Conservation (phyloP, 35 echinoderm and acorn worm genomes). For the Lytechinus variegatus region DNA sequence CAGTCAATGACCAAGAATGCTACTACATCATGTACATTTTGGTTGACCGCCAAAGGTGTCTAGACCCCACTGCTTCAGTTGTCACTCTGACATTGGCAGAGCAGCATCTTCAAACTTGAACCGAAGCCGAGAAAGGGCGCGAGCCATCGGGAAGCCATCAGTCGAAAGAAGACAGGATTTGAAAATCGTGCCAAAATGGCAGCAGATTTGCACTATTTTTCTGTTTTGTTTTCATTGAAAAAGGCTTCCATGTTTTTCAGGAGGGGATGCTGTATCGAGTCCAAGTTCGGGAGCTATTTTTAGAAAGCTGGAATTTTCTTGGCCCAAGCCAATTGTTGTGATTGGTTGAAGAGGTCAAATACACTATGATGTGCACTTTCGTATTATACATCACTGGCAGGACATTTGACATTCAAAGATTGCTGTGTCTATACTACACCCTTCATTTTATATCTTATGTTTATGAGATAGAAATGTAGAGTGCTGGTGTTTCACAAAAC, state of each 20-base stretch:
- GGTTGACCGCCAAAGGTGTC: background rate
- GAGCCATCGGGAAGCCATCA: background rate
- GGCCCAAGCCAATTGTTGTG: slow-evolving; percentile 15
- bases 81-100: background rate
- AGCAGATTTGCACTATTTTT: background rate
- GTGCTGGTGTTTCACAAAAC: no score
- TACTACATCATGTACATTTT: background rate
- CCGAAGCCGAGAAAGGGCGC: background rate
- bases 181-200: slow-evolving; percentile 12
- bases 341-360: slow-evolving; percentile 18
- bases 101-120: background rate
- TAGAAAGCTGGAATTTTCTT: slow-evolving; percentile 36
- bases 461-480: no score
- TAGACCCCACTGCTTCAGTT: background rate
- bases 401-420: no score
- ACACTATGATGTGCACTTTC: background rate
- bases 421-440: no score
- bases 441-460: no score
- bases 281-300: slow-evolving; percentile 32
- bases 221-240: background rate
- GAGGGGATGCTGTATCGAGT: background rate
- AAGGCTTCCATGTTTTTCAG: background rate
- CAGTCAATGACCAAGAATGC: background rate
- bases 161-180: background rate
- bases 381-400: no score